A percentile compares a stretch with the other conserved stretches of the same genome.
Evolutionary conservation across 2,113 vertebrate genomes (phyloP).

Genomic region (Hyaena hyaena): DNA sequence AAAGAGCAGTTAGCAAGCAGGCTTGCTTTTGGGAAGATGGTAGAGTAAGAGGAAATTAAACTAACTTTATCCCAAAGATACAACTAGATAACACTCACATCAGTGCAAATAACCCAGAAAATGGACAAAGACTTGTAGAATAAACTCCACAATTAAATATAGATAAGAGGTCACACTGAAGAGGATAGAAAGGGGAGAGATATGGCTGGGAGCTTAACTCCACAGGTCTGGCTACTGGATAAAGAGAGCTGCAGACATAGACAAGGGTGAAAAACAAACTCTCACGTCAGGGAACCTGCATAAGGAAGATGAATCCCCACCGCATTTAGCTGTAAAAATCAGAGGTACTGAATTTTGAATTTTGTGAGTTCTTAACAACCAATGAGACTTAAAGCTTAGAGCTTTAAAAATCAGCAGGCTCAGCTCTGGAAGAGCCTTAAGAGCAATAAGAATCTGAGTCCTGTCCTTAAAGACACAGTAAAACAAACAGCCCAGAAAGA

Average conservation of each 20-base stretch:
- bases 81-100: background rate
- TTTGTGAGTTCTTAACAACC: background rate
- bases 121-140: background rate
- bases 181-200: background rate
- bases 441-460: background rate
- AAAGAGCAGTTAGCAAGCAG: background rate
- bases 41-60: background rate
- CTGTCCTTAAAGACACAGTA: background rate
- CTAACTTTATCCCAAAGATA: background rate
- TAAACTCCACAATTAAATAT: background rate
- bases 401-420: background rate
- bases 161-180: background rate
- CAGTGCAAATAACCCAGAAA: background rate
- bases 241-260: background rate
- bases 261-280: background rate
- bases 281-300: background rate
- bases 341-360: background rate
- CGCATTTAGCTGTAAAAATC: background rate
- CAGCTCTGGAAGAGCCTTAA: background rate
- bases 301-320: background rate
- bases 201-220: background rate
- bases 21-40: background rate
- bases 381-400: background rate
- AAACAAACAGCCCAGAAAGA: background rate
- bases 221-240: background rate